Base-by-base conservation (phyloP, 2,888 invertebrate species). In the Lottia gigantea region DNA sequence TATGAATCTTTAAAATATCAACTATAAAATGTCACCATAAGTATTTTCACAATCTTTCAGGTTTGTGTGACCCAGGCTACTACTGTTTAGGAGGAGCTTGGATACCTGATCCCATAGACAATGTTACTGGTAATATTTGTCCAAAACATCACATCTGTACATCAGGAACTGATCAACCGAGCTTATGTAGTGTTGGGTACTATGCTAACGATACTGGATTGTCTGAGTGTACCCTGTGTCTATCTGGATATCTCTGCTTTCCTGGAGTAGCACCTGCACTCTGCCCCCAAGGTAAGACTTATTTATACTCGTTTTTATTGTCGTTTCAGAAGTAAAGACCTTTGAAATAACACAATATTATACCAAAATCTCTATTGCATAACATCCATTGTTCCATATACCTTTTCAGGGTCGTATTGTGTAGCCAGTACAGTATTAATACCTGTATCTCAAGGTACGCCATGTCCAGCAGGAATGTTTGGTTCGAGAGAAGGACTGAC, bases 171-270 rank as follows among this genome's bases (percentile, higher is more conserved):
- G 81, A 82, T 62, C 65, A 77, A 0, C 84, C 86, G 0, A 71
- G 68, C 45, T 69, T 76, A 12, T 87, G 87, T 73, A 23, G 67
- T 7, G 80, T 82, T 25, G 87, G 87, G 64, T 81, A 82, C 73
- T 79, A 78, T 72, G 83, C 87, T 62, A 87, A 86, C 82, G 72
- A 73, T 67, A 86, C 87, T 1, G 85, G 86, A 4, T 74, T 82
- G 76, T 78, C 75, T 11, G 74, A 23, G 0, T 87, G 87, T 75
- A 67, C 76, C 16, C 76, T 86, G 40, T 87, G 87, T 75, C 68
- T 79, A 0, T 83, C 79, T 11, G 84, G 87, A 0, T 87, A 79
- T 70, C 67, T 86, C 6, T 87, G 87, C 70, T 77, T 77, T 31
- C 81, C 82, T 11, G 84, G 80, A n/a, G 72, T 74, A 55, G 83